Evolutionary conservation across 2,888 invertebrate genomes (phyloP).

Genomic region (Dicranocentrus wangi): DNA sequence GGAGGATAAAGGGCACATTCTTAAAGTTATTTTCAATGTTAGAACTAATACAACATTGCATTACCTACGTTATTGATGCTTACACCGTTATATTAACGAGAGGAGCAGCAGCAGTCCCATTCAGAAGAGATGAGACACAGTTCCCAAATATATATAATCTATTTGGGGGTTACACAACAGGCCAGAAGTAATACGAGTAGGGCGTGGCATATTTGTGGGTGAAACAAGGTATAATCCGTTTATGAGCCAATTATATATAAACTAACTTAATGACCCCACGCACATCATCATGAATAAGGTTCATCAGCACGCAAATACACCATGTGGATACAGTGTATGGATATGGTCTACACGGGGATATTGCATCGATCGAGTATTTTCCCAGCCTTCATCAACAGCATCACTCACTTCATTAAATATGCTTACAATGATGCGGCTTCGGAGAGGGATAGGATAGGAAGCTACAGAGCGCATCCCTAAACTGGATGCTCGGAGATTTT

Average conservation of each 20-base stretch:
- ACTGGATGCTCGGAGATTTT: not conserved
- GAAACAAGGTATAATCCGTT: constrained; percentile 58
- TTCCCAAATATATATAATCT: too few relatives aligned
- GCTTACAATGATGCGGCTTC: constrained; percentile 14
- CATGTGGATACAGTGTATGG: not conserved
- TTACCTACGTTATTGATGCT: not conserved
- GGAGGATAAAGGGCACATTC: constrained; percentile 10
- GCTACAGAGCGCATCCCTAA: constrained; percentile 1
- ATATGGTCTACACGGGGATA: not conserved
- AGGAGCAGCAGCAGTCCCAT: not conserved
- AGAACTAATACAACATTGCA: not conserved
- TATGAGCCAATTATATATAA: constrained; percentile 57
- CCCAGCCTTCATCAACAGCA: constrained; percentile 4
- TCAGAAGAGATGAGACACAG: too few relatives aligned
- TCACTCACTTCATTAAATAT: constrained; percentile 43
- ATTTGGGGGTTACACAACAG: too few relatives aligned
- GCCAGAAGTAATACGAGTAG: constrained; percentile 3
- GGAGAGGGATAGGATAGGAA: too few relatives aligned
- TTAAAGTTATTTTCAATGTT: constrained; percentile 25
- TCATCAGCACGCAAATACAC: constrained; percentile 57
- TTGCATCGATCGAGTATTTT: not conserved
- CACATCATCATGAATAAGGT: constrained; percentile 46
- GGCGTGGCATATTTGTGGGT: constrained; percentile 54
- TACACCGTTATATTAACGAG: not conserved
- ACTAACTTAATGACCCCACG: constrained; percentile 57